These are phyloP conservation scores for Caenorhabditis auriculariae DNA, from an alignment of 2,888 invertebrate genomes.

Conservation along the genomic window DNA sequence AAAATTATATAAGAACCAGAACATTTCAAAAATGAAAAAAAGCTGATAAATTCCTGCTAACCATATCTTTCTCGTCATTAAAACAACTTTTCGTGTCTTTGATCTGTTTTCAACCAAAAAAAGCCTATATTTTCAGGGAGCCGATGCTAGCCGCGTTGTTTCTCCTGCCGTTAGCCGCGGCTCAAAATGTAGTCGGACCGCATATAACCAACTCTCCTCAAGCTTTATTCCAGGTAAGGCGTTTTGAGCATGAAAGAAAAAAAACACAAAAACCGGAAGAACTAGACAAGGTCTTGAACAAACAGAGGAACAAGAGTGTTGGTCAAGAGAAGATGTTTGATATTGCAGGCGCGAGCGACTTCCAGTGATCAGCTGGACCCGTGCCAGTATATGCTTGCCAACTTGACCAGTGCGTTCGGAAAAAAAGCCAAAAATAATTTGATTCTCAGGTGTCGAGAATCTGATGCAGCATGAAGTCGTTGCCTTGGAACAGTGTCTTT, in stretches of 20 bases:
- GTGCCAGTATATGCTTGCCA: conserved; percentile 45
- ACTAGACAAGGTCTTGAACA: background rate
- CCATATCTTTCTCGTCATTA: too few species aligned
- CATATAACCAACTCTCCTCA: conserved; percentile 37
- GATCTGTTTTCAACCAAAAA: too few species aligned
- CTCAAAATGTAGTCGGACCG: conserved; percentile 13
- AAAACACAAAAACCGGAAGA: background rate
- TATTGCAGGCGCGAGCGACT: conserved; percentile 40
- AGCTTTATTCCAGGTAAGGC: conserved; percentile 37
- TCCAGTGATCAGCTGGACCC: conserved; percentile 45
- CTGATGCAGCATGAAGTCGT: conserved; percentile 54
- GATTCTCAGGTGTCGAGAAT: conserved; percentile 9
- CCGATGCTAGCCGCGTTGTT: conserved; percentile 3
- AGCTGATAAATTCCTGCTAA: too few species aligned
- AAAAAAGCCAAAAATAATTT: background rate
- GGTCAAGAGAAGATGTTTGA: conserved; percentile 8
- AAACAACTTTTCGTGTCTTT: too few species aligned
- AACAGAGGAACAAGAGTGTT: background rate
- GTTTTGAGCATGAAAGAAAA: background rate
- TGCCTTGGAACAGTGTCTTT: conserved; percentile 60
- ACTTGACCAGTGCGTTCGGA: conserved; percentile 32
- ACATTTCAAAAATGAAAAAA: too few species aligned
- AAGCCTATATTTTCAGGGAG: too few species aligned
- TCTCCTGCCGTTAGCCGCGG: conserved; percentile 1
- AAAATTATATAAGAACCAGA: too few species aligned